Evolutionary conservation across 2,888 invertebrate genomes (phyloP), one percentile per base, ranked within the genome.

Genomic region (Chrysolina americana): DNA sequence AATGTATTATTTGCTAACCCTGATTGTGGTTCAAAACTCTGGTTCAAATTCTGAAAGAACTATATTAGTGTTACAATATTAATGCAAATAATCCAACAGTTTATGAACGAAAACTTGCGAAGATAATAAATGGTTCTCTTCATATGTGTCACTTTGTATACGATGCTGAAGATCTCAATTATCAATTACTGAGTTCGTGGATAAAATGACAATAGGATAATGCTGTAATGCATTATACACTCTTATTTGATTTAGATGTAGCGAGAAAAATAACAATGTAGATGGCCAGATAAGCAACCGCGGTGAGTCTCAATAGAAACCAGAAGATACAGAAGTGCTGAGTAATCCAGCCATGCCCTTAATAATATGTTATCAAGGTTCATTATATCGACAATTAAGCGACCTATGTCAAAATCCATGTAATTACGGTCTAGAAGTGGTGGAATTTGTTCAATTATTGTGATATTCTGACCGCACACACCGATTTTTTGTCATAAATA

Each of bases 221-320:
- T 36, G 59, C 13, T 59, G 28, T 59, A 15, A n/a, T 59, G 36
- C 15, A 36, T 13, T n/a, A 10, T n/a, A 28, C n/a, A 15, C 23
- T 28, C 59, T 28, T 28, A 65, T 73, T 71, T 75, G 68, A 74
- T 70, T 71, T 66, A 74, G 74, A 66, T 68, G 68, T 71, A 71
- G 65, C 53, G 53, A 64, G 68, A 71, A 47, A 63, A 64, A 41
- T 71, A 71, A 64, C 74, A 66, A 65, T 74, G 68, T 65, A 71
- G 74, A 71, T 74, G 68, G 50, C 19, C 59, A 65, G 71, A 75
- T 75, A 70, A 59, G 47, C 41, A 36, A 66, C 53, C 56, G 68
- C 75, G 75, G 71, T 62, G 41, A 23, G 44, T 71, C 53, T 70
- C 73, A 70, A 73, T 70, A 53, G 72, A 62, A 53, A 56, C 56